A percentile compares a stretch with the other conserved stretches of the same genome.
phyloP scores from a whole-genome alignment of 2,797 vertebrate species.

The Manis crassicaudata region DNA sequence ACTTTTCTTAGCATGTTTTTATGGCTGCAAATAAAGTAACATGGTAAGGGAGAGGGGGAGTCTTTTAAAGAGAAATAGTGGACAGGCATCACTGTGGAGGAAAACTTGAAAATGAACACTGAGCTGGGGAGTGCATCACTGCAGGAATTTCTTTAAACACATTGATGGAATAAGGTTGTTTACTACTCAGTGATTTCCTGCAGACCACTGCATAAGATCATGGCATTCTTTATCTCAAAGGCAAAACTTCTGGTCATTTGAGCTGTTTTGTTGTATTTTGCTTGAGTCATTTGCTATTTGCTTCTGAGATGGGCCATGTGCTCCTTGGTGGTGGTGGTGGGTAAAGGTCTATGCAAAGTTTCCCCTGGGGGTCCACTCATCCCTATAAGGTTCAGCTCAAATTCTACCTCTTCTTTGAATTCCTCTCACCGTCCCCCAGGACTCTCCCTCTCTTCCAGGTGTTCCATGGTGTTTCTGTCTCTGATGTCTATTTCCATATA shows the following conservation, averaged over 20 bases:
- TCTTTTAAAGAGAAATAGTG: constrained; percentile 19
- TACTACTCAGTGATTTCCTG: background rate
- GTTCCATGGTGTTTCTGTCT: background rate
- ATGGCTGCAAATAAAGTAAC: constrained; percentile 13
- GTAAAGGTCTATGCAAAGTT: background rate
- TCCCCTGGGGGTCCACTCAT: background rate
- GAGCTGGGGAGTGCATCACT: background rate
- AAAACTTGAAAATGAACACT: background rate
- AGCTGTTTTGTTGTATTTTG: background rate
- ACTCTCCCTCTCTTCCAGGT: background rate
- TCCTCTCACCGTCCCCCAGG: background rate
- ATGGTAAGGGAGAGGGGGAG: background rate
- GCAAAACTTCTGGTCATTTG: background rate
- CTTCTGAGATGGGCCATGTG: background rate
- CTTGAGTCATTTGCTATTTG: background rate
- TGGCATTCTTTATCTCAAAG: background rate
- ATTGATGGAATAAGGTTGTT: background rate
- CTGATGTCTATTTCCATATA: background rate
- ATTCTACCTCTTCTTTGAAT: background rate
- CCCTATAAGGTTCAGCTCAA: background rate
- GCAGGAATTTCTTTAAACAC: background rate
- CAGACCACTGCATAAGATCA: background rate
- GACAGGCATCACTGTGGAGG: background rate
- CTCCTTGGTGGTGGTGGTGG: background rate
- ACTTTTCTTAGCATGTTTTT: constrained; percentile 59